These are phyloP conservation scores for Monopterus albus DNA, from an alignment of 2,113 vertebrate species.

Conservation along the genomic window DNA sequence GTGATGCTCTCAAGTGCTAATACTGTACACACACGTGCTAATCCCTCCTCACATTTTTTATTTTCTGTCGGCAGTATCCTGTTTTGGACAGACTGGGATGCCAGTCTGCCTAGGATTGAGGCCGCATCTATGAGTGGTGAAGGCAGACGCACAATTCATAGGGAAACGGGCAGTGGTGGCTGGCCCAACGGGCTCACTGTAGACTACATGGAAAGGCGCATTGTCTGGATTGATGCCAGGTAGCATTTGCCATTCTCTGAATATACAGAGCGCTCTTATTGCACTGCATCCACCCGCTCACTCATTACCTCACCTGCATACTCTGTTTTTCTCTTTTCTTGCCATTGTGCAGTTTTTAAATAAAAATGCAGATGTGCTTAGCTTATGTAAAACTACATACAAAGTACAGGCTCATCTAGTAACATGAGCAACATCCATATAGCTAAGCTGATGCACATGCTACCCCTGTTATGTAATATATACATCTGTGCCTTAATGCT, in stretches of 20 bases:
- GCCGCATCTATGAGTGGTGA: slow-evolving; percentile 96
- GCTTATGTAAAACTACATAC: slow-evolving; percentile 16
- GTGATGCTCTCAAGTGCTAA: no score
- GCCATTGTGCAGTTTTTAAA: slow-evolving; percentile 8
- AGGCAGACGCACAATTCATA: slow-evolving; percentile 93
- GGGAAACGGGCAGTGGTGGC: slow-evolving; percentile 92
- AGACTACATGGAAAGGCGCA: slow-evolving; percentile 95
- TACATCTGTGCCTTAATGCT: slow-evolving; percentile 13
- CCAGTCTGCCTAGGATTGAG: slow-evolving; percentile 94
- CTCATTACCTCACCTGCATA: slow-evolving; percentile 24
- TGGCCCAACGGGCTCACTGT: slow-evolving; percentile 98
- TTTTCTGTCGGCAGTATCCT: slow-evolving; percentile 84
- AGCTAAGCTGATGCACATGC: not conserved
- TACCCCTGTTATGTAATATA: not conserved
- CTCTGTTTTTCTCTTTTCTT: slow-evolving; percentile 5
- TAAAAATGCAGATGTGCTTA: slow-evolving; percentile 16
- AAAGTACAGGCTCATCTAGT: not conserved
- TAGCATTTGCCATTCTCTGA: slow-evolving; percentile 57
- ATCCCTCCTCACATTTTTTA: not conserved
- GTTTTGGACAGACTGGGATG: slow-evolving; percentile 99
- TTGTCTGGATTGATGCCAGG: slow-evolving; percentile 98
- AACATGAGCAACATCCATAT: not conserved
- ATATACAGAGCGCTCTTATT: slow-evolving; percentile 13
- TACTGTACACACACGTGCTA: no score
- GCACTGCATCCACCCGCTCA: slow-evolving; percentile 21